Conservation (phyloP, 2,797 vertebrate species). For the Martes flavigula region DNA sequence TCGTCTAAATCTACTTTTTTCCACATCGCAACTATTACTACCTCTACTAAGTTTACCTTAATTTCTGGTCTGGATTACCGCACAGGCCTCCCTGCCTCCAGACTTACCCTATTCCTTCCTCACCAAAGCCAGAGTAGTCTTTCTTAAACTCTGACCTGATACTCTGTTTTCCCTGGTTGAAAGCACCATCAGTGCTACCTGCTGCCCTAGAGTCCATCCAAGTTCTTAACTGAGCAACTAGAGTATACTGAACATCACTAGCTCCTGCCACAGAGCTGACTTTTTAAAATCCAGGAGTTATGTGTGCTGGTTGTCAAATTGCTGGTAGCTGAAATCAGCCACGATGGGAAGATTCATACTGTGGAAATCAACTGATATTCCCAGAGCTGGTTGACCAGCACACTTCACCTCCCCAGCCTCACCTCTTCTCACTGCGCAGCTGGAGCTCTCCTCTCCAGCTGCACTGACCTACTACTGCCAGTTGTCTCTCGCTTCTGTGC, state of each 20-base stretch:
- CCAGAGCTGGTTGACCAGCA: background rate
- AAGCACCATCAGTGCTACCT: background rate
- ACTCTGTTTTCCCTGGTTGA: background rate
- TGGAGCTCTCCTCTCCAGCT: background rate
- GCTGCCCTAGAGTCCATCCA: background rate
- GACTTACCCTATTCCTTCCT: background rate
- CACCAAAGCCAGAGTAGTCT: background rate
- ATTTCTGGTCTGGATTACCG: background rate
- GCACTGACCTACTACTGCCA: background rate
- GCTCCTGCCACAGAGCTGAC: background rate
- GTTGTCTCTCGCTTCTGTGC: background rate
- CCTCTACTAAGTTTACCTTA: background rate
- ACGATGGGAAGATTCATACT: background rate
- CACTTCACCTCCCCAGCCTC: background rate
- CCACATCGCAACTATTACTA: background rate
- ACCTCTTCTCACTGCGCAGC: background rate
- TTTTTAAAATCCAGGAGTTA: background rate
- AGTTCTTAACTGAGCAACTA: background rate
- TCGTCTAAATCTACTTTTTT: background rate
- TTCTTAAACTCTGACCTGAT: background rate
- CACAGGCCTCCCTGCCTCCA: background rate
- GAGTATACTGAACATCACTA: background rate
- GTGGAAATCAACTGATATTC: background rate
- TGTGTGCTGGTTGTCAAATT: background rate
- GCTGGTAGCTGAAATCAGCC: background rate